Conservation (phyloP, 1,140 invertebrate species). For the Camponotus floridanus region DNA sequence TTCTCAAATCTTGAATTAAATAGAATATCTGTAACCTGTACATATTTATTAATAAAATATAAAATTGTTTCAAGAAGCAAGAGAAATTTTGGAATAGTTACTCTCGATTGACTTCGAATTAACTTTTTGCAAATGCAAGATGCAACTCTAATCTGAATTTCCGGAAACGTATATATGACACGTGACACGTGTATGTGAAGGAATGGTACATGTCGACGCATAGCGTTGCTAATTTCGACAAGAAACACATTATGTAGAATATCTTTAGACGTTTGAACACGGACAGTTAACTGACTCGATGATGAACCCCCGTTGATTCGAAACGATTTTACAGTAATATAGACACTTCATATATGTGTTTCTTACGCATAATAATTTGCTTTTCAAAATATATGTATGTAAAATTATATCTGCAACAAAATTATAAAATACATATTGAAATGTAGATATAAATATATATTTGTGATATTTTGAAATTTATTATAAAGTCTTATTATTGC, state of each 20-base stretch:
- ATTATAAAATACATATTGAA: not conserved
- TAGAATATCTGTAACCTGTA: not conserved
- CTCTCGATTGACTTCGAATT: slow-evolving; percentile 17
- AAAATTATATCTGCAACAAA: not conserved
- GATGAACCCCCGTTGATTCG: slow-evolving; percentile 45
- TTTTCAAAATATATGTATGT: not conserved
- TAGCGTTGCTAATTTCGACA: slow-evolving; percentile 48
- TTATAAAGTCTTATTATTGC: slow-evolving; percentile 9
- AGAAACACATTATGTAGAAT: slow-evolving; percentile 61
- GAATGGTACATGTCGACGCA: slow-evolving; percentile 40
- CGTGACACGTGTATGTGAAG: slow-evolving; percentile 48
- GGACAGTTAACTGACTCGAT: slow-evolving; percentile 46
- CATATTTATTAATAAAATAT: not conserved
- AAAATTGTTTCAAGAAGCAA: not conserved
- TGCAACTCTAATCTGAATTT: slow-evolving; percentile 40
- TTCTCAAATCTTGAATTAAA: not conserved
- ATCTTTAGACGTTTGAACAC: slow-evolving; percentile 58
- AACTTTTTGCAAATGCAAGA: slow-evolving; percentile 15
- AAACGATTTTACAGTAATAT: slow-evolving; percentile 6
- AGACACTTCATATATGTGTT: slow-evolving; percentile 4
- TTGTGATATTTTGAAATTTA: slow-evolving; percentile 11
- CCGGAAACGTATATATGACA: slow-evolving; percentile 24
- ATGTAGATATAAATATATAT: not conserved
- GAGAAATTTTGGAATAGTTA: not conserved
- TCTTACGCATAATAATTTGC: not conserved